Evolutionary conservation across 2,113 vertebrate species (phyloP), one percentile per base, ranked within the genome.

Genomic region (Nibea albiflora): DNA sequence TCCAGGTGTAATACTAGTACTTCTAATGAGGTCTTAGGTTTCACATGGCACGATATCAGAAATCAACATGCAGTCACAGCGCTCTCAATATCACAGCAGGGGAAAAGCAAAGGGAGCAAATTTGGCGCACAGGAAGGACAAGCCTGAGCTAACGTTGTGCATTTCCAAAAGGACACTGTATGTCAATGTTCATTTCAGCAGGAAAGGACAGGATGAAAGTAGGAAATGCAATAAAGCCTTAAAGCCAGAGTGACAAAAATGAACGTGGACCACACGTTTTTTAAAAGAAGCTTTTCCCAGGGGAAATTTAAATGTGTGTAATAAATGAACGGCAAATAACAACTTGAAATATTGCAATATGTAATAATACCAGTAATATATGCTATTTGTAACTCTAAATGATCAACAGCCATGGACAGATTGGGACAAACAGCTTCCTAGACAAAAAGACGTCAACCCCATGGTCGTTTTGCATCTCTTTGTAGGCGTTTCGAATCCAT

Each of bases 1-100:
- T 81, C 80, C 80, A n/a, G 71, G 76, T 78, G 67, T 86, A 78
- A 88, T 80, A 90, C 87, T n/a, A 90, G 91, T 90, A 93, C 84
- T 86, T 89, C 56, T 69, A 81, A 90, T 85, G 91, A 90, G 89
- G 93, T 92, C 82, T 92, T 85, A 71, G 88, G 92, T 94, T 91
- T 92, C 77, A 91, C 68, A 83, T 89, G 85, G 84, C 88, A 88
- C 83, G 83, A 90, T 89, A 89, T 86, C 81, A 85, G 54, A 86
- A 84, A 71, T 81, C 79, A 82, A 74, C 78, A 67, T 28, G 82
- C 62, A 80, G 68, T 84, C 68, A 76, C 76, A 82, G 76, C 65
- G 42, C 64, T 78, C 31, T 68, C 56, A 65, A 54, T 67, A 61
- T 73, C 73, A 77, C 66, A 69, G 73, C 26, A 11, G 39, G 72